Conservation (phyloP, 92 coral and sea anemone genomes). For the Parazoanthus atlanticus region DNA sequence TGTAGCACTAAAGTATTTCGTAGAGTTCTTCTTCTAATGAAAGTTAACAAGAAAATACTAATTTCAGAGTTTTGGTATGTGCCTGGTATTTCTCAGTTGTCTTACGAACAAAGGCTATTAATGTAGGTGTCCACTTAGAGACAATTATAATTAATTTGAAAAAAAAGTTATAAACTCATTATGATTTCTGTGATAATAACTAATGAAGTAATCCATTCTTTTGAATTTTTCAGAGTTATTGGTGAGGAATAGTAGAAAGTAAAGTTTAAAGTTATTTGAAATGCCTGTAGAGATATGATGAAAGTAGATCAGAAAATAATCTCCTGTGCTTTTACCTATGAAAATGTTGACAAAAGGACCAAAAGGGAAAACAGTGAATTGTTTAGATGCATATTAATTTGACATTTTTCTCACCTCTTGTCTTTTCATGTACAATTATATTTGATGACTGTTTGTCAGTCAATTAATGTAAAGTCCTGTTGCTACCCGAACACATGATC, state of each 20-base stretch:
- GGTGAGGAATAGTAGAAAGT: not conserved
- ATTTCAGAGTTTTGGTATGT: too few relatives aligned
- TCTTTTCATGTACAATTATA: not conserved
- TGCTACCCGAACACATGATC: not conserved
- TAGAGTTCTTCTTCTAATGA: not conserved
- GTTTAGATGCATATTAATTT: conserved; percentile 18
- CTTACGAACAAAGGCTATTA: not conserved
- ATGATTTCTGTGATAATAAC: not conserved
- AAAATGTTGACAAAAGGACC: conserved; percentile 8
- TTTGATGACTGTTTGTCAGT: not conserved
- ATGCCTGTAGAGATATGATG: not conserved
- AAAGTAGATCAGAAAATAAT: too few relatives aligned
- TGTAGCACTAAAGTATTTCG: not conserved
- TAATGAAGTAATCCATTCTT: not conserved
- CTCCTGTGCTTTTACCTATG: not conserved
- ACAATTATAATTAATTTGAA: not conserved
- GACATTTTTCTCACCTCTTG: conserved; percentile 17
- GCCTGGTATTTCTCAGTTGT: not conserved
- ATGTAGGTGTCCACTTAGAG: too few relatives aligned
- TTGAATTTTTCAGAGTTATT: not conserved
- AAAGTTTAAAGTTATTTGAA: not conserved
- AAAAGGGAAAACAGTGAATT: conserved; percentile 16
- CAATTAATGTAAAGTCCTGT: not conserved
- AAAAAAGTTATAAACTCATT: too few relatives aligned
- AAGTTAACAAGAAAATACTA: too few relatives aligned